These are phyloP conservation scores for Sphaerophoria rueppellii DNA, from an alignment of 2,888 invertebrate species.

Conservation along the genomic window DNA sequence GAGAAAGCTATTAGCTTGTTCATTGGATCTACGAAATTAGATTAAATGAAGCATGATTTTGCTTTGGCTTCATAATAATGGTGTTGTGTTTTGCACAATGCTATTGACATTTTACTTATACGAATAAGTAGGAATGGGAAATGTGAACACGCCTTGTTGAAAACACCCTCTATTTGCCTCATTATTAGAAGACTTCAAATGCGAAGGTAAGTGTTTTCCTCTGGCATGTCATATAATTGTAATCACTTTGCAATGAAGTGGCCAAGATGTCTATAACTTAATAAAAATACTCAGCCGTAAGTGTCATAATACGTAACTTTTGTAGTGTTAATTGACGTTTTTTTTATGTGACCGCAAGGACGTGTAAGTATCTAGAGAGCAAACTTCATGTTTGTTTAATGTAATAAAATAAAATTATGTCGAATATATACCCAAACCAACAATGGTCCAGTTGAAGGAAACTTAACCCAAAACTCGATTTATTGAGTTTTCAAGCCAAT, in stretches of 20 bases:
- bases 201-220: neutral
- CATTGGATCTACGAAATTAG: conserved; percentile 40
- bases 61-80: neutral
- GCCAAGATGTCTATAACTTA: conserved; percentile 13
- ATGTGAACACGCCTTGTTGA: conserved; percentile 3
- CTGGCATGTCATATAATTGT: conserved; percentile 36
- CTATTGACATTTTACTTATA: conserved; percentile 4
- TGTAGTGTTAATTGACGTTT: conserved; percentile 9
- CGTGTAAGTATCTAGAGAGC: too few relatives aligned
- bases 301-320: conserved; percentile 4
- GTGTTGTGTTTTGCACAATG: neutral
- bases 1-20: conserved; percentile 44
- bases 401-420: too few relatives aligned
- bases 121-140: neutral
- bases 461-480: too few relatives aligned
- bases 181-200: too few relatives aligned
- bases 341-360: too few relatives aligned
- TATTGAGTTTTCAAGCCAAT: too few relatives aligned
- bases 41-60: conserved; percentile 53
- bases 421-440: too few relatives aligned
- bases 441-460: too few relatives aligned
- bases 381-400: too few relatives aligned
- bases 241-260: conserved; percentile 35
- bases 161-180: neutral
- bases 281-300: conserved; percentile 1